Evolutionary conservation across 1,140 invertebrate species (phyloP), one percentile per base, ranked within the genome.

Genomic region (Gyrodactylus bullatarudis): DNA sequence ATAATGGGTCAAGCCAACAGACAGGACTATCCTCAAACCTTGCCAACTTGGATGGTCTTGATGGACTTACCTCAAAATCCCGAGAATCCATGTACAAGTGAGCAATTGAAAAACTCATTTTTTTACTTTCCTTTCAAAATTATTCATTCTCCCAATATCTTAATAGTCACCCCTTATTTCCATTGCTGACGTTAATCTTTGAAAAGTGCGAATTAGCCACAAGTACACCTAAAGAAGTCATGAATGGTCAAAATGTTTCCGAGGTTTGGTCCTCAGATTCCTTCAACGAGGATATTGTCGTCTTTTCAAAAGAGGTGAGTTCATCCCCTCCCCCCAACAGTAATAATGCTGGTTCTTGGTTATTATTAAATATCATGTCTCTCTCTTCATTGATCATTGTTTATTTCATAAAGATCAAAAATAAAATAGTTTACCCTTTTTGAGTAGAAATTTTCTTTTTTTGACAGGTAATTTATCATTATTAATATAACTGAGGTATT

Each of bases 161-260:
- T 68, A 16, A 23, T 24, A 73, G 72, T 81, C 92, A 96, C 82
- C 92, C 92, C 77, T 84, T 97, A 77, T 96, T 94, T 84, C 92
- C 92, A 77, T 84, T 96, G 76, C 85, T 96, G 81, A 89, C 90
- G 76, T 84, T 95, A 78, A 92, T 96, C 81, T 95, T 96, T 81
- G 91, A 97, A 85, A 96, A 96, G 84, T 96, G 92, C 81, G 92
- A 97, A 84, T 83, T 97, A 81, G 92, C 92, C 77, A 96, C 92
- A 77, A 93, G 89, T 84, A 95, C 91, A 77, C 91, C 91, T 68
- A 84, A 90, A 75, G 24, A 24, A 1, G 21, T 24, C 20, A 26
- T 71, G 70, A 54, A 54, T 54, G 34, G 34, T n/a, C 34, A 54
- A n/a, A 89, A 91, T 75, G 91, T 89, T 19, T 81, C 80, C 75